These are phyloP conservation scores for Calosoma granatense DNA, from an alignment of 1,140 invertebrate species.

Conservation along the genomic window DNA sequence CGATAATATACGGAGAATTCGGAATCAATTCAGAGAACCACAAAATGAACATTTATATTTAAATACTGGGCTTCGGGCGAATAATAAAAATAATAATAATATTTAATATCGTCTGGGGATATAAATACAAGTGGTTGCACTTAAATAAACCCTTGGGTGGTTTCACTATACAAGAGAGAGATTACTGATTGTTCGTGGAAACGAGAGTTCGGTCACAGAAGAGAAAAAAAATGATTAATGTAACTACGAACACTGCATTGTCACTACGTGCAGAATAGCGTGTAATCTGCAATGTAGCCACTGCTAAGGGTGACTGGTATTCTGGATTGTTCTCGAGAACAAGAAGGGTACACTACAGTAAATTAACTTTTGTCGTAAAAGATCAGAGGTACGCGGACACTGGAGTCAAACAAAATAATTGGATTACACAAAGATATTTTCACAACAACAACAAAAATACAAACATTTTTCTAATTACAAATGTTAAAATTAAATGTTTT, in stretches of 20 bases:
- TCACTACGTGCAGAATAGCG: background rate
- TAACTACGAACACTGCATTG: no score
- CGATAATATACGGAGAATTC: no score
- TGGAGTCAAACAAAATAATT: background rate
- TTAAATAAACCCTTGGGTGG: background rate
- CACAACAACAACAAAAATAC: no score
- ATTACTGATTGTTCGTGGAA: background rate
- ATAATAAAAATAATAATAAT: no score
- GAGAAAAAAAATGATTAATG: no score
- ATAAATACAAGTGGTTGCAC: background rate
- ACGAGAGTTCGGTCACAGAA: no score
- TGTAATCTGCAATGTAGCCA: background rate
- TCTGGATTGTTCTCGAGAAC: background rate
- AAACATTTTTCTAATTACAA: no score
- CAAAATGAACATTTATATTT: no score
- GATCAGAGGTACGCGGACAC: background rate
- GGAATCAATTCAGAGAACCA: no score
- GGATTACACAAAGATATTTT: no score
- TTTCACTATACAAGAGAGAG: background rate
- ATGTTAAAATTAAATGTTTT: no score
- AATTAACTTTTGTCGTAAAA: background rate
- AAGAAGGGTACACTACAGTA: background rate
- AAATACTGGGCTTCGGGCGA: no score
- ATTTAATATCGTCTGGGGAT: background rate
- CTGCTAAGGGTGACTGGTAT: background rate